A percentile compares a stretch with the other conserved stretches of the same genome.
These are phyloP conservation scores for Scleropages formosus DNA, from an alignment of 2,797 vertebrate genomes.

Conservation along the genomic window DNA sequence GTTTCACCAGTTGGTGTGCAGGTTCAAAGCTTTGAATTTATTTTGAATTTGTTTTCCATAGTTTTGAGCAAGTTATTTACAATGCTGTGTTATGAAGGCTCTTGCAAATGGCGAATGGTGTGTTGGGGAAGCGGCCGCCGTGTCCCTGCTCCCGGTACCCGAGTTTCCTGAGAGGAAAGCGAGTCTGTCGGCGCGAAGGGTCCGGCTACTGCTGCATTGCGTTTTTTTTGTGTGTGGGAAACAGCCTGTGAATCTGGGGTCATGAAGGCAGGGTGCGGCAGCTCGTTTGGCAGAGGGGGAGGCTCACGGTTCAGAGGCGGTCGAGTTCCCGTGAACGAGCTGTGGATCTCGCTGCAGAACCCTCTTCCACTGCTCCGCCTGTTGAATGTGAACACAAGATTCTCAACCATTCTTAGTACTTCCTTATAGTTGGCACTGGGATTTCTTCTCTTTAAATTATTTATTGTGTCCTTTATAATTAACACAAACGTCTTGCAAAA, in stretches of 20 bases:
- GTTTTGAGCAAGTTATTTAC: constrained; percentile 60
- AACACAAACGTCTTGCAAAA: constrained; percentile 22
- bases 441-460: constrained; percentile 56
- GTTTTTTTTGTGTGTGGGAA: constrained; percentile 51
- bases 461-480: constrained; percentile 52
- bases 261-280: constrained; percentile 17
- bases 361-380: neutral
- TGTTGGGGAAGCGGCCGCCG: constrained; percentile 44
- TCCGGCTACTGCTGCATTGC: constrained; percentile 50
- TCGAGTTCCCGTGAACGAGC: neutral
- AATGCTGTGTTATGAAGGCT: constrained; percentile 66
- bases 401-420: constrained; percentile 46
- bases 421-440: constrained; percentile 49
- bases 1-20: constrained; percentile 65
- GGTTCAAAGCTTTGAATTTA: constrained; percentile 62
- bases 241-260: constrained; percentile 27
- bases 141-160: constrained; percentile 5
- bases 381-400: constrained; percentile 29
- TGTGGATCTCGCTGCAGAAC: neutral
- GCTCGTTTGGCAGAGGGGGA: constrained; percentile 1
- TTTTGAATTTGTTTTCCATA: constrained; percentile 57
- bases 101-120: constrained; percentile 31
- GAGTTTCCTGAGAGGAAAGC: constrained; percentile 32
- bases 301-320: neutral
- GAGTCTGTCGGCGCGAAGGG: constrained; percentile 36